These are phyloP conservation scores for Caenorhabditis inopinata DNA, from an alignment of 1,140 invertebrate genomes.

Conservation along the genomic window DNA sequence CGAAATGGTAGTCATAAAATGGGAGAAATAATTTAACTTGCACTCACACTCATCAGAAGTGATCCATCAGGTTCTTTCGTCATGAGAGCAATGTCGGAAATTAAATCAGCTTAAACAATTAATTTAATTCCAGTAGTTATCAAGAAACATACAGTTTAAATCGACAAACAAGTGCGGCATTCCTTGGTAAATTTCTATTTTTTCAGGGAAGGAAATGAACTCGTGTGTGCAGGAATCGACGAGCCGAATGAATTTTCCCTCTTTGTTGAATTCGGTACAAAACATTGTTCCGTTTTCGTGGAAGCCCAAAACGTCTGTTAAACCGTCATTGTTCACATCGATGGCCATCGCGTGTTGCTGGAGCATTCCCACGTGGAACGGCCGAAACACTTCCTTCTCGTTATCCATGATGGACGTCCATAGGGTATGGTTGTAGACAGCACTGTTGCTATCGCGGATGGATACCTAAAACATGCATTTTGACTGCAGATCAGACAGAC, in stretches of 20 bases:
- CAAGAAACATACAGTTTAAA: constrained; percentile 1
- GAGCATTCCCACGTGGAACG: constrained; percentile 10
- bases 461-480: not conserved
- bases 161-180: constrained; percentile 41
- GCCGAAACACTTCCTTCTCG: not conserved
- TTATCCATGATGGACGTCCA: not conserved
- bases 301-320: constrained; percentile 59
- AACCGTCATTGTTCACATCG: constrained; percentile 60
- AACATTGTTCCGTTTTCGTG: constrained; percentile 26
- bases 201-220: not conserved
- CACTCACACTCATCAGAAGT: constrained; percentile 39
- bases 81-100: constrained; percentile 59
- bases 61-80: constrained; percentile 35
- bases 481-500: too few species aligned
- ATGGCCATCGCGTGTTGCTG: constrained; percentile 45
- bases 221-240: not conserved
- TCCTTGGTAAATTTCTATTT: constrained; percentile 19
- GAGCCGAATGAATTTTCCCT: not conserved
- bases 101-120: constrained; percentile 51
- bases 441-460: not conserved
- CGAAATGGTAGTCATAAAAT: too few species aligned
- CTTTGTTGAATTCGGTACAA: not conserved
- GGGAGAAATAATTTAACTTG: too few species aligned
- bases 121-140: not conserved
- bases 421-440: constrained; percentile 13